Evolutionary conservation across 2,888 invertebrate species (phyloP).

Genomic region (Metacarcinus magister): DNA sequence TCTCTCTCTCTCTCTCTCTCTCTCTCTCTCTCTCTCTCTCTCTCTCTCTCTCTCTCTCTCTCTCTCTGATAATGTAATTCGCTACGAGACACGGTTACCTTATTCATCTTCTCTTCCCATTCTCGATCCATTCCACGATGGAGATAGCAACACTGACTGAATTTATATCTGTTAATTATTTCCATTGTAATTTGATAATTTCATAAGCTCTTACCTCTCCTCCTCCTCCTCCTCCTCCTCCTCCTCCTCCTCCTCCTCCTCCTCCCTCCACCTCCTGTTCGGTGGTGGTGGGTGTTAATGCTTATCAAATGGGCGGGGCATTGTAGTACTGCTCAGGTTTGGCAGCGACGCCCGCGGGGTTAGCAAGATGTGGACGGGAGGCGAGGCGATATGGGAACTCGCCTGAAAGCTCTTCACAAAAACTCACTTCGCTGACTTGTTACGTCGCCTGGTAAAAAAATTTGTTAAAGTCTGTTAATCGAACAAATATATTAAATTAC

Average conservation of each 20-base stretch:
- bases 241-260: not conserved
- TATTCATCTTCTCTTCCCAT: not conserved
- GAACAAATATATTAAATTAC: constrained; percentile 19
- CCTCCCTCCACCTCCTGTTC: not conserved
- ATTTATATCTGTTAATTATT: not conserved
- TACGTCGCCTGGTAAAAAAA: not conserved
- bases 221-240: not conserved
- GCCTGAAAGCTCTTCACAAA: not conserved
- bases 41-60: constrained; percentile 65
- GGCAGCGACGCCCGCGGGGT: constrained; percentile 8
- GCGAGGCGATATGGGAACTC: constrained; percentile 5
- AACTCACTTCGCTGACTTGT: not conserved
- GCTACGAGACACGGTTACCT: not conserved
- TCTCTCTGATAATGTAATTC: constrained; percentile 22
- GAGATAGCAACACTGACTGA: not conserved
- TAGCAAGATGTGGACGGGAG: not conserved
- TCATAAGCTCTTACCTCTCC: not conserved
- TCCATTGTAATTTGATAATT: not conserved
- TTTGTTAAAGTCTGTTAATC: not conserved
- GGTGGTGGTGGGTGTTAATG: constrained; percentile 14
- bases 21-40: constrained; percentile 67
- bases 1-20: constrained; percentile 45
- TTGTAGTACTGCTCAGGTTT: constrained; percentile 13
- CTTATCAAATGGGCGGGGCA: constrained; percentile 14
- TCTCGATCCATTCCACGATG: not conserved